Conservation (phyloP, 2,888 invertebrate genomes). For the Drosophila yooni region DNA sequence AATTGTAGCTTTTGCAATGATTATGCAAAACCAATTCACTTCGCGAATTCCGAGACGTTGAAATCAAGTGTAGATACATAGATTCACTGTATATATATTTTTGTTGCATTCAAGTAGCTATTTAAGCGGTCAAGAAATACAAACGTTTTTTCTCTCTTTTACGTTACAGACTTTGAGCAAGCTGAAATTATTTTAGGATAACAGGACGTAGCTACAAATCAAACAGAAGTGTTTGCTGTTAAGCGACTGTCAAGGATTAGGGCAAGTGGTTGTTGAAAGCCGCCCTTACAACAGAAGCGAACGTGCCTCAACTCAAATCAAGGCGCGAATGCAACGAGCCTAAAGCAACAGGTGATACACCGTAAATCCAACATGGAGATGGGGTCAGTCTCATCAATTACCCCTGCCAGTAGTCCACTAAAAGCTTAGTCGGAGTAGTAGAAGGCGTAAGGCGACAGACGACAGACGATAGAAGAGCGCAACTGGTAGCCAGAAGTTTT, state of each 20-base stretch:
- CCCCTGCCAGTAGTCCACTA: conserved; percentile 49
- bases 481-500: conserved; percentile 55
- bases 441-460: conserved; percentile 5
- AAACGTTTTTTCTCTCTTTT: conserved; percentile 25
- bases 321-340: conserved; percentile 37
- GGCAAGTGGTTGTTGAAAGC: conserved; percentile 36
- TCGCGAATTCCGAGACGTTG: conserved; percentile 28
- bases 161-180: conserved; percentile 41
- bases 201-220: conserved; percentile 48
- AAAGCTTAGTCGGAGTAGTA: conserved; percentile 33
- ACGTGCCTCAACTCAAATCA: conserved; percentile 62
- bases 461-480: conserved; percentile 27
- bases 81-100: conserved; percentile 33
- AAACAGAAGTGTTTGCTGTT: conserved; percentile 67
- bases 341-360: conserved; percentile 26
- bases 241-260: conserved; percentile 61
- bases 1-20: not conserved
- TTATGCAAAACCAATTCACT: not conserved
- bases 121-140: conserved; percentile 47
- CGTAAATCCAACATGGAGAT: conserved; percentile 16
- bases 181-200: conserved; percentile 29
- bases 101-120: conserved; percentile 36
- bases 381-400: conserved; percentile 64
- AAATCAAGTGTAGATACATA: conserved; percentile 34
- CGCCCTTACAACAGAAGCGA: conserved; percentile 22